Conservation (phyloP, 2,113 vertebrate genomes). For the Glaucidium brasilianum region DNA sequence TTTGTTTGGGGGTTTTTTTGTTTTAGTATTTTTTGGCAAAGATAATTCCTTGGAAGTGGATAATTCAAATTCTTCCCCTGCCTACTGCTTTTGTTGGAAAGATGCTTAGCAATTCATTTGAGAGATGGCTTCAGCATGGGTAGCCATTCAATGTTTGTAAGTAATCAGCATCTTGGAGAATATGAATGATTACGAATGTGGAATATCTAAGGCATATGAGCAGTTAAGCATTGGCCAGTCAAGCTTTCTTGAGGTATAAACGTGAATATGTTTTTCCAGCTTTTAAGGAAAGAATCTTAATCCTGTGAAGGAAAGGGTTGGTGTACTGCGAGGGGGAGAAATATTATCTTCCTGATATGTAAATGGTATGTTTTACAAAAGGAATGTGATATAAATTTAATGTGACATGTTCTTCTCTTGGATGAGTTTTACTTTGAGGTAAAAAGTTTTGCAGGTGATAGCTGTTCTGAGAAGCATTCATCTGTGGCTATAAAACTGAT, state of each 20-base stretch:
- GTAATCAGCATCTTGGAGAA: background rate
- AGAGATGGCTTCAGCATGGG: background rate
- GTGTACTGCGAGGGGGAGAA: background rate
- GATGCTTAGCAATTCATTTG: background rate
- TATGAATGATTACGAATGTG: background rate
- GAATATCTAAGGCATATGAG: background rate
- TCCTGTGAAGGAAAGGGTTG: background rate
- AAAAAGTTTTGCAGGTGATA: background rate
- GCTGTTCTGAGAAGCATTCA: background rate
- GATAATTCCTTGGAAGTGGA: background rate
- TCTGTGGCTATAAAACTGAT: background rate
- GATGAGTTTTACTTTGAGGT: background rate
- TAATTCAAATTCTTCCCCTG: background rate
- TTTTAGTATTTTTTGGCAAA: background rate
- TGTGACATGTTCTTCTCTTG: background rate
- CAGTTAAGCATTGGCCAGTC: background rate
- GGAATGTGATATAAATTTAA: background rate
- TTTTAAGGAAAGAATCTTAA: background rate
- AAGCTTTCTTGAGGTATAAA: background rate
- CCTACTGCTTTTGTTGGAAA: background rate
- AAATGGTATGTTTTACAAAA: background rate
- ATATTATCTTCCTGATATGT: background rate
- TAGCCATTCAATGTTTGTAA: accelerated
- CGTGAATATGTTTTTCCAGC: background rate
- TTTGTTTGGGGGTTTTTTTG: background rate